Evolutionary conservation across 2,113 vertebrate species (phyloP).

Genomic region (Hippolais icterina): DNA sequence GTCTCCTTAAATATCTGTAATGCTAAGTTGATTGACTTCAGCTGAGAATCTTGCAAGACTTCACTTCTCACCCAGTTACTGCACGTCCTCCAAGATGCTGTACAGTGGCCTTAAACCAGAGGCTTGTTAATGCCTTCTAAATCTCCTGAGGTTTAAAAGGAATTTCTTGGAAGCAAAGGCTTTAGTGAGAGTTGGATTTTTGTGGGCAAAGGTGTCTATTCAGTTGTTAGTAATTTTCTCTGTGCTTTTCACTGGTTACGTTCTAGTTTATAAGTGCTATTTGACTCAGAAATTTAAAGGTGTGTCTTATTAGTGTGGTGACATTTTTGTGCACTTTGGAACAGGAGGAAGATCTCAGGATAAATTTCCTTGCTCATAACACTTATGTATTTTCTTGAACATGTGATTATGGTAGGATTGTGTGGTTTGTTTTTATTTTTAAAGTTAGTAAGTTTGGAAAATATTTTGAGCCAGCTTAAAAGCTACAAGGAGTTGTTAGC

Average conservation of each 20-base stretch:
- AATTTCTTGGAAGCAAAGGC: not conserved
- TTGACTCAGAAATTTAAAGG: not conserved
- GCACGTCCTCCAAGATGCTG: fast-evolving
- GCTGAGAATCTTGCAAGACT: not conserved
- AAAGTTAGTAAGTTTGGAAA: not conserved
- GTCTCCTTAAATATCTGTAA: not conserved
- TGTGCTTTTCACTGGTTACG: not conserved
- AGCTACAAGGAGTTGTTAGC: not conserved
- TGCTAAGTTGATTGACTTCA: not conserved
- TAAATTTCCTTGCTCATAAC: not conserved
- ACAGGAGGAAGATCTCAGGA: not conserved
- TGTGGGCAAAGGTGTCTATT: not conserved
- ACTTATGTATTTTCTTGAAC: not conserved
- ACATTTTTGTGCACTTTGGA: not conserved
- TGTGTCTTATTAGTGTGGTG: not conserved
- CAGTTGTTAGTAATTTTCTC: not conserved
- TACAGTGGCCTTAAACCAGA: fast-evolving
- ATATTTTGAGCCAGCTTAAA: not conserved
- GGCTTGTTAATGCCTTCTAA: not conserved
- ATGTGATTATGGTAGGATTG: not conserved
- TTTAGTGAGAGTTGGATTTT: not conserved
- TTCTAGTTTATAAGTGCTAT: not conserved
- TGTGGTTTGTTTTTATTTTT: not conserved
- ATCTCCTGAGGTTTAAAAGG: not conserved
- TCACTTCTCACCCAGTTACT: not conserved